Percentiles rank a stretch among this genome's conserved stretches.
phyloP scores from a whole-genome alignment of 1,140 invertebrate genomes.

The Bombus terrestris region DNA sequence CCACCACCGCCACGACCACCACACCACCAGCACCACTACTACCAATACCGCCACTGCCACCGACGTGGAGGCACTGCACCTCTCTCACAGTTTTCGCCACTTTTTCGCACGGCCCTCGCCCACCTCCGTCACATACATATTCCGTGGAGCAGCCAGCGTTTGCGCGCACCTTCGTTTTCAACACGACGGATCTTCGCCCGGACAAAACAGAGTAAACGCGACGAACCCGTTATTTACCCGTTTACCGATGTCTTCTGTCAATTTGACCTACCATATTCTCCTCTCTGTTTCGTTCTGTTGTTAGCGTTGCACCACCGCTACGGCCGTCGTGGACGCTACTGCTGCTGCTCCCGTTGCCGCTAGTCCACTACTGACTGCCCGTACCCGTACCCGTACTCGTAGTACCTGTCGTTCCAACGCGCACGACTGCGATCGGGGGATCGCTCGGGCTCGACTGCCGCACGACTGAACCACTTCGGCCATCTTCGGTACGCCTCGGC shows the following conservation, averaged over 20 bases:
- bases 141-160: conserved; percentile 38
- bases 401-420: conserved; percentile 50
- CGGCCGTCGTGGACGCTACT: background rate
- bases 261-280: conserved; percentile 16
- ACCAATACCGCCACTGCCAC: conserved; percentile 48
- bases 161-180: conserved; percentile 16
- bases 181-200: background rate
- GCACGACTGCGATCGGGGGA: conserved; percentile 64
- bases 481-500: conserved; percentile 41
- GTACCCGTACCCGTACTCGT: background rate
- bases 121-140: conserved; percentile 56
- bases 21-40: conserved; percentile 29
- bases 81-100: conserved; percentile 63
- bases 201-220: background rate
- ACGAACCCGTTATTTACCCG: conserved; percentile 44
- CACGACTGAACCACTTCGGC: conserved; percentile 49
- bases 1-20: conserved; percentile 24
- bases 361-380: conserved; percentile 40
- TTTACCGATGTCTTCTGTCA: conserved; percentile 3
- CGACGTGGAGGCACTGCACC: conserved; percentile 47
- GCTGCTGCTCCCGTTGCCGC: conserved; percentile 22
- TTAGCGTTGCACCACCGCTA: conserved; percentile 15
- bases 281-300: conserved; percentile 13
- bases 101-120: conserved; percentile 54
- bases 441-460: conserved; percentile 66